A percentile compares a stretch with the other conserved stretches of the same genome.
Conservation (phyloP, 1,140 invertebrate genomes). For the Gryon sp. region DNA sequence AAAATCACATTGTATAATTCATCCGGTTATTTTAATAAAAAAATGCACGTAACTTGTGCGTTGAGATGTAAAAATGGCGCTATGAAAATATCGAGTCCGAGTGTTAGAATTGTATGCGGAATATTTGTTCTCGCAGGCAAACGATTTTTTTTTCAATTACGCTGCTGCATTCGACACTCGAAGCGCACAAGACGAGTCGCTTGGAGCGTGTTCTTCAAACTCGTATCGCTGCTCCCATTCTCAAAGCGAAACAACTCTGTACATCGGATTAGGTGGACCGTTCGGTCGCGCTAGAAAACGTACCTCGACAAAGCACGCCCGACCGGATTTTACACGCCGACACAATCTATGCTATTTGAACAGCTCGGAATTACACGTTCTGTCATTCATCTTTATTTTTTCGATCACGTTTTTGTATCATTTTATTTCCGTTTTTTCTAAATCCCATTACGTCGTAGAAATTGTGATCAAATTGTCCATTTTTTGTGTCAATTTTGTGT, state of each 20-base stretch:
- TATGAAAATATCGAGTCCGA: conserved; percentile 33
- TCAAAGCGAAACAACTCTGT: conserved; percentile 60
- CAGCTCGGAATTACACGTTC: conserved; percentile 51
- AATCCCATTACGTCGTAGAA: too few relatives aligned
- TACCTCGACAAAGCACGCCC: conserved; percentile 51
- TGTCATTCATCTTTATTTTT: conserved; percentile 40
- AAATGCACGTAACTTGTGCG: too few relatives aligned
- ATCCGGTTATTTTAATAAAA: conserved; percentile 41
- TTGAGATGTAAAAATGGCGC: not conserved
- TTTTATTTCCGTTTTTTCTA: too few relatives aligned
- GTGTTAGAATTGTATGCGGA: conserved; percentile 24
- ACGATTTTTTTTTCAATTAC: conserved; percentile 53
- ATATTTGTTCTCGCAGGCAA: conserved; percentile 34
- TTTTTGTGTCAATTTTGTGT: too few relatives aligned
- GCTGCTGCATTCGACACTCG: conserved; percentile 35
- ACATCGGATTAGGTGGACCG: conserved; percentile 57
- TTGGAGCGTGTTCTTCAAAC: conserved; percentile 40
- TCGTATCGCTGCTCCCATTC: conserved; percentile 56
- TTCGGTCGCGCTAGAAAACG: conserved; percentile 57
- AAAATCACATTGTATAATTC: conserved; percentile 3
- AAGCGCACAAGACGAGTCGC: conserved; percentile 41
- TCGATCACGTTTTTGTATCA: too few relatives aligned
- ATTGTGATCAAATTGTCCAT: too few relatives aligned
- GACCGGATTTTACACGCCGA: conserved; percentile 58
- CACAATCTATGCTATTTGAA: conserved; percentile 58